These are phyloP conservation scores for Scaptomyza reducta DNA, from an alignment of 2,888 invertebrate species.

Conservation along the genomic window DNA sequence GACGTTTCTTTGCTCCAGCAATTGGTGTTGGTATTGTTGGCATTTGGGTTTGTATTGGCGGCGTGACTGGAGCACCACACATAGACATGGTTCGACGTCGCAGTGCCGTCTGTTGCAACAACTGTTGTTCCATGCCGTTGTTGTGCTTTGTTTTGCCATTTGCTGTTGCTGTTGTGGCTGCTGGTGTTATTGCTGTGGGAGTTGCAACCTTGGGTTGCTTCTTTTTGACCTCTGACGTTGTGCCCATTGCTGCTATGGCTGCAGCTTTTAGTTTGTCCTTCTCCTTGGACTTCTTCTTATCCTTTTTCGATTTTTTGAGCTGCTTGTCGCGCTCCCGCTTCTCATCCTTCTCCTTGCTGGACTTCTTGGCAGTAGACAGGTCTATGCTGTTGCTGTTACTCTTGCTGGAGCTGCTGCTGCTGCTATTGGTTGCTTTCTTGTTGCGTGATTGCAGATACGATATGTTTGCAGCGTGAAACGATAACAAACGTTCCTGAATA, in stretches of 20 bases:
- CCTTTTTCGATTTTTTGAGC: constrained; percentile 64
- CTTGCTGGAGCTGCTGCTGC: constrained; percentile 33
- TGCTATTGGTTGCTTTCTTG: constrained; percentile 83
- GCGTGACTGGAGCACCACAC: constrained; percentile 50
- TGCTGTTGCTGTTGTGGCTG: constrained; percentile 25
- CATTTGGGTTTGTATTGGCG: constrained; percentile 27
- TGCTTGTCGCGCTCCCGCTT: constrained; percentile 64
- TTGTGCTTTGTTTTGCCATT: constrained; percentile 67
- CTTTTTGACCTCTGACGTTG: constrained; percentile 36
- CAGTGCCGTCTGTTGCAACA: constrained; percentile 45
- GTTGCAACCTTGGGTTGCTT: constrained; percentile 40
- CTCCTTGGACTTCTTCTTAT: constrained; percentile 68
- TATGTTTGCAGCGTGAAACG: constrained; percentile 88
- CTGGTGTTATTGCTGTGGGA: constrained; percentile 14
- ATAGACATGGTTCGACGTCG: constrained; percentile 74
- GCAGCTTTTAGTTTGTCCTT: constrained; percentile 58
- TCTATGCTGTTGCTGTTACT: constrained; percentile 29
- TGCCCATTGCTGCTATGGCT: constrained; percentile 13
- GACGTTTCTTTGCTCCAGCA: constrained; percentile 75
- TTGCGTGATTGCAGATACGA: constrained; percentile 87
- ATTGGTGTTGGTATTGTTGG: constrained; percentile 36
- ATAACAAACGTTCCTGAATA: constrained; percentile 87
- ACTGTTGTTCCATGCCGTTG: constrained; percentile 35
- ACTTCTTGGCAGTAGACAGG: constrained; percentile 34
- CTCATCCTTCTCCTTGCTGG: constrained; percentile 57